phyloP scores from a whole-genome alignment of 2,888 invertebrate genomes.

The Athetis lepigone region DNA sequence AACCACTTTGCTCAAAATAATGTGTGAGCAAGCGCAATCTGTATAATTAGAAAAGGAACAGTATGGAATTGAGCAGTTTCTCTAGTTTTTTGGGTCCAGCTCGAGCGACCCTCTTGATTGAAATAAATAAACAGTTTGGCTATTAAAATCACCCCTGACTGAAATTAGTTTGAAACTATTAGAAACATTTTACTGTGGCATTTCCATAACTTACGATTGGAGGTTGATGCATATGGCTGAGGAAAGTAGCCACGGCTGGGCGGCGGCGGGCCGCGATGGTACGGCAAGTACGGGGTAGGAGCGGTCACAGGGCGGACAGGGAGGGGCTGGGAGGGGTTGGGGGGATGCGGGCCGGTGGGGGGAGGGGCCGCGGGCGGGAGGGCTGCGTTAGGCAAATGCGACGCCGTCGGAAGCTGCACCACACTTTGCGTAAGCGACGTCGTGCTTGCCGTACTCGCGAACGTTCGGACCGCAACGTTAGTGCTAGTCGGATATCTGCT shows the following conservation, averaged over 20 bases:
- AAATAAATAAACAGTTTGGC: no score
- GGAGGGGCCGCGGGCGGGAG: slow-evolving; percentile 8
- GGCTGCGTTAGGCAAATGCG: slow-evolving; percentile 8
- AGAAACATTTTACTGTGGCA: no score
- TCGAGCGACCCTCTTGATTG: no score
- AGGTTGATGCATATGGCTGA: slow-evolving; percentile 39
- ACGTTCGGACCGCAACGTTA: slow-evolving; percentile 37
- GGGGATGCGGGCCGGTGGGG: slow-evolving; percentile 3
- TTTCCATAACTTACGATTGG: slow-evolving; percentile 56
- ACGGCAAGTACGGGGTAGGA: slow-evolving; percentile 50
- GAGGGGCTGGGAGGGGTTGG: slow-evolving; percentile 14
- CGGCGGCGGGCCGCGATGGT: slow-evolving; percentile 64
- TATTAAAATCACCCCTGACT: no score
- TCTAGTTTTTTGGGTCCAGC: no score
- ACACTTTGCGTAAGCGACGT: slow-evolving; percentile 9
- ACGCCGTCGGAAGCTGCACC: slow-evolving; percentile 9
- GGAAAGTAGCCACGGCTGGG: slow-evolving; percentile 51
- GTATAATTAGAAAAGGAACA: no score
- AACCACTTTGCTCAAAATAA: no score
- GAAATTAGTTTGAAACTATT: no score
- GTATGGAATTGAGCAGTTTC: no score
- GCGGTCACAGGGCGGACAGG: slow-evolving; percentile 32
- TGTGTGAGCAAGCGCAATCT: no score
- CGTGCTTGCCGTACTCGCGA: slow-evolving; percentile 21
- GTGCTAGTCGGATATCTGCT: slow-evolving; percentile 35